These are phyloP conservation scores for Mormoops blainvillei DNA, from an alignment of 2,113 vertebrate genomes.

Conservation along the genomic window DNA sequence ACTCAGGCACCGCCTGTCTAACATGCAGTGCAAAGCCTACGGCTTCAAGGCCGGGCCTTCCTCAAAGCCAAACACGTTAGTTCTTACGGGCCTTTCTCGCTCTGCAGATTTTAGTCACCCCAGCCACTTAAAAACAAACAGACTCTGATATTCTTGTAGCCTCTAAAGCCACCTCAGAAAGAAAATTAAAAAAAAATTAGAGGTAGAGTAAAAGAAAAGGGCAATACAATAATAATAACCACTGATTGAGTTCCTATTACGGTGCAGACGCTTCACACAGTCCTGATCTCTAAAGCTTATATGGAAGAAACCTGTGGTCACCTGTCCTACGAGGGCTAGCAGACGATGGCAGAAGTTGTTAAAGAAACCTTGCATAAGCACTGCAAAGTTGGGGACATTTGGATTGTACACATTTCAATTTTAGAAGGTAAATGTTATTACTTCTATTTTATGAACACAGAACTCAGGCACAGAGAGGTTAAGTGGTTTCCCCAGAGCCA, in stretches of 20 bases:
- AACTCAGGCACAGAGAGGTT: neutral
- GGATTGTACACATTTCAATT: neutral
- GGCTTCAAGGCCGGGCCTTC: neutral
- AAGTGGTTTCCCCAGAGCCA: neutral
- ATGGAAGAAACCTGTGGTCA: neutral
- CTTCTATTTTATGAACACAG: neutral
- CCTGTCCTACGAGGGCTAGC: neutral
- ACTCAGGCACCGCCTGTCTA: too few relatives aligned
- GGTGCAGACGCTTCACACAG: neutral
- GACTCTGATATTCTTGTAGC: neutral
- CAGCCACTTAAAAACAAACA: neutral
- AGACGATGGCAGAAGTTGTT: too few relatives aligned
- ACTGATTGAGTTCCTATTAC: accelerated
- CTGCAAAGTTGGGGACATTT: neutral
- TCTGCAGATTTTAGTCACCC: neutral
- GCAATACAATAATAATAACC: neutral
- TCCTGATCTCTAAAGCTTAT: neutral
- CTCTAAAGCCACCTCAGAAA: neutral
- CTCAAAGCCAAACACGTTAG: neutral
- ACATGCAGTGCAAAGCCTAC: accelerated
- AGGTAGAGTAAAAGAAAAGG: neutral
- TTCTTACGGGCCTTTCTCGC: neutral
- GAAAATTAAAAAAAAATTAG: neutral
- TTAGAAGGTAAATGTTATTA: neutral
- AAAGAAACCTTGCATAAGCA: neutral